Conservation (phyloP, 2,888 invertebrate genomes). For the Eugnorisma glareosa region DNA sequence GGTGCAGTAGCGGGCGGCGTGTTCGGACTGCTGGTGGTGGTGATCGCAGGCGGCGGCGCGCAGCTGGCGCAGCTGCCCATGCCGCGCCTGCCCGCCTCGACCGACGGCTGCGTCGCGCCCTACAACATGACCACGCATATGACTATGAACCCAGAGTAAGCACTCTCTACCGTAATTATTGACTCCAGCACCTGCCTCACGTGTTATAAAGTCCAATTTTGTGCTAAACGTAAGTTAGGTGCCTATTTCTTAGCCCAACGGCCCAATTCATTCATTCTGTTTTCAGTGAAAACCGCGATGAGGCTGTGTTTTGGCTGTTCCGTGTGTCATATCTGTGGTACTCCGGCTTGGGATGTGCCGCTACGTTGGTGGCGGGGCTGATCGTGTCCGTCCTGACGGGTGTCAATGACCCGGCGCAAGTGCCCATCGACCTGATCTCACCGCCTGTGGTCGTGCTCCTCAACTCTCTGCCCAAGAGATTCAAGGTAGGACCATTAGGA, state of each 20-base stretch:
- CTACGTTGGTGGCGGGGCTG: slow-evolving; percentile 94
- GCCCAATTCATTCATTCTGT: too few species aligned
- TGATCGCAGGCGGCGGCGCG: slow-evolving; percentile 92
- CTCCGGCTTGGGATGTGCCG: slow-evolving; percentile 94
- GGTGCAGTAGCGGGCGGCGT: slow-evolving; percentile 92
- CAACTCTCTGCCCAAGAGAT: slow-evolving; percentile 84
- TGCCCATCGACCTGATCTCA: slow-evolving; percentile 93
- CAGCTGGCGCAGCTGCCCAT: slow-evolving; percentile 89
- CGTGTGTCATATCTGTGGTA: slow-evolving; percentile 97
- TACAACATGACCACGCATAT: slow-evolving; percentile 79
- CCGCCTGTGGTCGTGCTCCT: slow-evolving; percentile 92
- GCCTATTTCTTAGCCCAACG: not conserved
- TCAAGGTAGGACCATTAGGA: slow-evolving; percentile 80
- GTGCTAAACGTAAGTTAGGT: not conserved
- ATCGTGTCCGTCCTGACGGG: slow-evolving; percentile 93
- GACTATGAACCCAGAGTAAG: slow-evolving; percentile 75
- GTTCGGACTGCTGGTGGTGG: slow-evolving; percentile 90
- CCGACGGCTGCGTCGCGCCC: slow-evolving; percentile 87
- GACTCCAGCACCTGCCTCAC: not conserved
- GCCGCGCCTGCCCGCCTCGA: slow-evolving; percentile 87
- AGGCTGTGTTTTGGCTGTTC: slow-evolving; percentile 90
- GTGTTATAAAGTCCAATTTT: not conserved
- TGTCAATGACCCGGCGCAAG: slow-evolving; percentile 90
- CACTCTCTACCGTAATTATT: not conserved
- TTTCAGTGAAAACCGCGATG: slow-evolving; percentile 77